Evolutionary conservation across 2,797 vertebrate species (phyloP), one percentile per base, ranked within the genome.

Genomic region (Harpagifer antarcticus): DNA sequence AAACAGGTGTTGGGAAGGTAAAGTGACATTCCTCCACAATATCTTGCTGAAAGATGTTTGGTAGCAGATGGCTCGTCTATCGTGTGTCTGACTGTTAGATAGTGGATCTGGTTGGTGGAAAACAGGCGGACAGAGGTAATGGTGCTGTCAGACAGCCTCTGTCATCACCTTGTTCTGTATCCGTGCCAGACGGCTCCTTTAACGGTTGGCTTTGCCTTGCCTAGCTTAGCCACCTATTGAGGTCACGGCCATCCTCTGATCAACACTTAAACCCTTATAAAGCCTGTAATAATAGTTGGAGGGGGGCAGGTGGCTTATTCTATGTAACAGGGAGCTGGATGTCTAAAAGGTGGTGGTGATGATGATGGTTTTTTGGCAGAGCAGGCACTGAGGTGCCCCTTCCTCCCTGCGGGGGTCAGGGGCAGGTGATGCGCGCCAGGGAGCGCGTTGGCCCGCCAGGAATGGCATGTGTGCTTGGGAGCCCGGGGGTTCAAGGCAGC

Each of bases 401-500:
- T 88, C 83, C 84, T 88, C 85, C 73, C 76, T 14, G 50, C n/a
- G 81, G 90, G 81, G 79, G 84, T 91, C 79, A 89, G 86, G 81
- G 90, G 84, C 82, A 90, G 90, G 88, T 91, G 92, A 93, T 91
- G 86, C 73, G 31, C 68, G 83, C 91, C 79, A 84, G 91, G 90
- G 91, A 92, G 90, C 27, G 82, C 79, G 74, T 79, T 75, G 92
- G 92, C 91, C 86, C 86, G 90, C 69, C 55, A 82, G 91, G 95
- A 96, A 95, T 95, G 95, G 95, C 87, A 95, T 94, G 91, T 82
- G 87, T 20, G 64, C 79, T 83, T 27, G 74, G 84, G 89, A 89
- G 79, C 79, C 86, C 3, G 75, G 78, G 89, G 92, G 94, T 95
- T 95, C 94, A 95, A 95, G 95, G 95, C 94, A 90, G 88, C 84